Conservation (phyloP, 2,888 invertebrate species). For the Lochmaea capreae region DNA sequence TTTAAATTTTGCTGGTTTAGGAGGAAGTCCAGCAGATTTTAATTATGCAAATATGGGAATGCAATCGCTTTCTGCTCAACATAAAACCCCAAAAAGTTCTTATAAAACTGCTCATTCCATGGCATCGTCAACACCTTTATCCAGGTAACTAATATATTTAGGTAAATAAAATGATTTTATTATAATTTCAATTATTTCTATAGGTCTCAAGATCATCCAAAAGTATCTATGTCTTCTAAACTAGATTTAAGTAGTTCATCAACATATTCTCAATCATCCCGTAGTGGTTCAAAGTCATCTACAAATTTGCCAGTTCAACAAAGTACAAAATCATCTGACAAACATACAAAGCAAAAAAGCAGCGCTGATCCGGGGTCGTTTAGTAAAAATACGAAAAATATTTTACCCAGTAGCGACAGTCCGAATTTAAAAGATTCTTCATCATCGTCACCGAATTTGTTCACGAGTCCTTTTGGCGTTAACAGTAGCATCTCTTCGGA, state of each 20-base stretch:
- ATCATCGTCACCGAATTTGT: constrained; percentile 61
- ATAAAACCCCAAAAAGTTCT: constrained; percentile 58
- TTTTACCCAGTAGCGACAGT: constrained; percentile 33
- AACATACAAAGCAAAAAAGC: constrained; percentile 37
- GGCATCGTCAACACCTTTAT: constrained; percentile 45
- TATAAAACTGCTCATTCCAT: constrained; percentile 29
- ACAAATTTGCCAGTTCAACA: constrained; percentile 60
- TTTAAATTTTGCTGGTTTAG: constrained; percentile 75
- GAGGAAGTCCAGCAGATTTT: constrained; percentile 67
- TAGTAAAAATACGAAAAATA: constrained; percentile 51
- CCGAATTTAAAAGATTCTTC: constrained; percentile 55
- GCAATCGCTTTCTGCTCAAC: constrained; percentile 63
- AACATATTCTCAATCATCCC: constrained; percentile 43
- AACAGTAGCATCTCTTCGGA: constrained; percentile 58
- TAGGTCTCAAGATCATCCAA: constrained; percentile 47
- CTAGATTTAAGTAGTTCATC: constrained; percentile 16
- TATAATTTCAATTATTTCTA: background rate
- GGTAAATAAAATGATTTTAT: background rate
- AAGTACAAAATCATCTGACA: constrained; percentile 51
- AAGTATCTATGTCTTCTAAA: constrained; percentile 34
- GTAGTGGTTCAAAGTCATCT: constrained; percentile 47
- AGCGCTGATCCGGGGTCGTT: constrained; percentile 53
- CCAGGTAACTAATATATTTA: constrained; percentile 27
- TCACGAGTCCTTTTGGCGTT: constrained; percentile 64
- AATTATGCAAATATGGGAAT: constrained; percentile 71